A percentile compares a stretch with the other conserved stretches of the same genome.
phyloP scores from a whole-genome alignment of 2,888 invertebrate species.

The Euplexia lucipara region DNA sequence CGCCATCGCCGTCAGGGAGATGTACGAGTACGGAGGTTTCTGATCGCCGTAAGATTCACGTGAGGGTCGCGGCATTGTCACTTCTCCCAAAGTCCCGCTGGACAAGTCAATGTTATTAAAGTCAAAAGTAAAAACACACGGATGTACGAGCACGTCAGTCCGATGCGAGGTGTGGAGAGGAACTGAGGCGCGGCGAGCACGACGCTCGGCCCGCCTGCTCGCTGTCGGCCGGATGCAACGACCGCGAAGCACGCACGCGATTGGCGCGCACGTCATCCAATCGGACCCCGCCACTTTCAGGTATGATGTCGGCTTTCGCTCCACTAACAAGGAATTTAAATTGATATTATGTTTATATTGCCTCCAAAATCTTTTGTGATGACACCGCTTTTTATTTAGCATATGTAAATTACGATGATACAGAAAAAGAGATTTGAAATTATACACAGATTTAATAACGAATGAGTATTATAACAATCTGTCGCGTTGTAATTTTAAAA shows the following conservation, averaged over 20 bases:
- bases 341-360: conserved; percentile 91
- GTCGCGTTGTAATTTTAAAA: conserved; percentile 78
- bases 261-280: conserved; percentile 81
- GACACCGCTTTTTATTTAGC: conserved; percentile 91
- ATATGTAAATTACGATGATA: conserved; percentile 90
- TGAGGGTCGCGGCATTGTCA: conserved; percentile 98
- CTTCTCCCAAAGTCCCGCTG: conserved; percentile 68
- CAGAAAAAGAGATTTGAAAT: conserved; percentile 90
- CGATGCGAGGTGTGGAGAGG: conserved; percentile 84
- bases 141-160: conserved; percentile 82
- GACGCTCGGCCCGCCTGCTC: conserved; percentile 73
- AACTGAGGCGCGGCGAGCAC: conserved; percentile 86
- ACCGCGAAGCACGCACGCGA: conserved; percentile 66
- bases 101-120: conserved; percentile 61
- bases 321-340: conserved; percentile 91
- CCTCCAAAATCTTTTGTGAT: conserved; percentile 91
- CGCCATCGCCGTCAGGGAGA: conserved; percentile 99
- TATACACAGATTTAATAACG: conserved; percentile 86
- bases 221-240: conserved; percentile 69
- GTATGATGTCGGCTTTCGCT: conserved; percentile 91
- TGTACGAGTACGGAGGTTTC: conserved; percentile 99
- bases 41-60: conserved; percentile 99
- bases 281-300: conserved; percentile 77
- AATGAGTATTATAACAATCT: conserved; percentile 85
- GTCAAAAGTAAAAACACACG: conserved; percentile 73